Evolutionary conservation across 92 coral and sea anemone species (phyloP), one percentile per base, ranked within the genome.

Genomic region (Chrysogorgia sp.): DNA sequence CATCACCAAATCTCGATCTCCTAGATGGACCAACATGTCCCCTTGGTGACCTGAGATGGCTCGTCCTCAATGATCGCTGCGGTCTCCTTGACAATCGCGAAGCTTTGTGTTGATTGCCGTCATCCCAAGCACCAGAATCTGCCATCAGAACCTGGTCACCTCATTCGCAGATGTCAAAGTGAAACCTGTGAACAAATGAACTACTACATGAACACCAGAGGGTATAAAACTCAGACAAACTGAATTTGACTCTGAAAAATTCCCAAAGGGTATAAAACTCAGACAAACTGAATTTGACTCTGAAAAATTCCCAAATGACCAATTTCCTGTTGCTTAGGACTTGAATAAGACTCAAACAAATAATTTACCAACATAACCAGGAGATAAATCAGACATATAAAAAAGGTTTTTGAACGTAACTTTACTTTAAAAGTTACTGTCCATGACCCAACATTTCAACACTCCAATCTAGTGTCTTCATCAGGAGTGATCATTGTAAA

Each of bases 1-100:
- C 84, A 29, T 74, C 89, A 71, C 82, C 52, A 15, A 72, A 34
- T 40, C 30, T 37, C 0, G 79, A 52, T 72, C 79, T 35, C 21
- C 49, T 52, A 5, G 20, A 8, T 4, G 60, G 5, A 23, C 40
- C 1, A 67, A 10, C 49, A 17, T 7, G 59, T 47, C 23, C 15
- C 23, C 26, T 41, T 17, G 77, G 77, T 13, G 77, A 71, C 32
- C 45, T 60, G 59, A 52, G 79, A 23, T 72, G 79, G 24, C 58
- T 53, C 28, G 52, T 25, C 10, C 63, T 21, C 20, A 56, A 22
- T 28, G 79, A 72, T 28, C 79, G 6, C 10, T 19, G 56, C 4
- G 8, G 22, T 57, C 63, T 14, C 20, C 79, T 72, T 31, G 64
- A 12, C 1, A 60, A 53, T 29, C 34, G 29, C 12, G 64, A 31